Percentiles rank a stretch among this genome's conserved stretches.
These are phyloP conservation scores for Amphipoea oculea DNA, from an alignment of 2,888 invertebrate species.

Conservation along the genomic window DNA sequence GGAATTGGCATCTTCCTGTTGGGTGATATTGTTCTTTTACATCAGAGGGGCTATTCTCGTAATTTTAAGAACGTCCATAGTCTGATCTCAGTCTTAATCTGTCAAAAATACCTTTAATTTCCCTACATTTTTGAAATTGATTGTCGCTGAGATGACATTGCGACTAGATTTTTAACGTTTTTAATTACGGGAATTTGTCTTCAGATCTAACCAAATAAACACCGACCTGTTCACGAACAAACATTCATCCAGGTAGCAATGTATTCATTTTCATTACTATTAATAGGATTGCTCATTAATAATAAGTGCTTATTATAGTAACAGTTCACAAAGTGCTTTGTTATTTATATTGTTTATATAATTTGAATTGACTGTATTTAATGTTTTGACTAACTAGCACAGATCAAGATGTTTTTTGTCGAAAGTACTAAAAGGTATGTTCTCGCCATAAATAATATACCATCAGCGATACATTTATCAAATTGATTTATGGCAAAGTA, in stretches of 20 bases:
- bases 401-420: background rate
- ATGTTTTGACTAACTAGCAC: background rate
- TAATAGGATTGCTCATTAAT: slow-evolving; percentile 19
- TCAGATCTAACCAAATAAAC: background rate
- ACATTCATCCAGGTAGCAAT: background rate
- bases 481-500: slow-evolving; percentile 58
- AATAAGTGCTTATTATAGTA: slow-evolving; percentile 19
- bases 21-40: background rate
- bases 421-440: background rate
- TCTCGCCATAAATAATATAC: slow-evolving; percentile 50
- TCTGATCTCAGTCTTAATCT: background rate
- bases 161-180: background rate
- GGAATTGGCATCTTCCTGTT: background rate
- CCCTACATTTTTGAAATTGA: background rate
- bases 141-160: background rate
- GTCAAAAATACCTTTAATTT: background rate
- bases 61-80: background rate
- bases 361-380: background rate
- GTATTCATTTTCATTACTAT: slow-evolving; percentile 9
- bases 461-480: slow-evolving; percentile 59
- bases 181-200: background rate
- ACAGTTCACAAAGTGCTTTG: background rate
- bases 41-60: background rate
- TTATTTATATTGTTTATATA: background rate
- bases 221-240: background rate